These are phyloP conservation scores for Stratiolaelaps scimitus DNA, from an alignment of 1,140 invertebrate genomes.

Conservation along the genomic window DNA sequence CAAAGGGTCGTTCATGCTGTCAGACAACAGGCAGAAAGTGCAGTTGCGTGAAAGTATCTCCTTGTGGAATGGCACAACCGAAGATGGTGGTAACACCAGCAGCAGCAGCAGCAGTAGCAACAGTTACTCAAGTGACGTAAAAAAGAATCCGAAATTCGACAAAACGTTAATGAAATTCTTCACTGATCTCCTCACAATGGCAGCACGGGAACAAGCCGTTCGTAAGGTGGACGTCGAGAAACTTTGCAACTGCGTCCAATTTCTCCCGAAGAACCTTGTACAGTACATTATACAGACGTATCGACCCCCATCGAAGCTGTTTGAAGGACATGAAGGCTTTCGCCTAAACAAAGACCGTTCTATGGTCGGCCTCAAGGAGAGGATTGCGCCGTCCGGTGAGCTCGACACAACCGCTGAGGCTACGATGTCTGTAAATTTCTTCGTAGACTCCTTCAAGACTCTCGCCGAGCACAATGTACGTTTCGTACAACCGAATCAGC, in stretches of 20 bases:
- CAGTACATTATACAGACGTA: conserved; percentile 2
- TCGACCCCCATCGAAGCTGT: not conserved
- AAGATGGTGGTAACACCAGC: too few species aligned
- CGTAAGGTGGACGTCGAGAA: not conserved
- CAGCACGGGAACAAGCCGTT: not conserved
- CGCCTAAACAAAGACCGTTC: conserved; percentile 5
- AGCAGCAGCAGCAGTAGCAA: too few species aligned
- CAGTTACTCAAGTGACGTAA: not conserved
- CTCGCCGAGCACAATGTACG: not conserved
- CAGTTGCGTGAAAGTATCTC: too few species aligned
- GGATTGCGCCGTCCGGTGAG: not conserved
- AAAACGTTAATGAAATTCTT: not conserved
- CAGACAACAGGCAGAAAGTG: not conserved
- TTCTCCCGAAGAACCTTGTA: not conserved
- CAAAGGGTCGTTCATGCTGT: not conserved
- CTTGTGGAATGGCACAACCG: too few species aligned
- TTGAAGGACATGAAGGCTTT: conserved; percentile 1
- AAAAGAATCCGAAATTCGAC: conserved; percentile 2
- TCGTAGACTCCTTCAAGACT: not conserved
- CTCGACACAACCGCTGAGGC: not conserved
- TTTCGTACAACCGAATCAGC: conserved; percentile 5
- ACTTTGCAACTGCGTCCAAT: conserved; percentile 5
- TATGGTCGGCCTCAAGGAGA: not conserved
- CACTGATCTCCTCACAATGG: conserved; percentile 8
- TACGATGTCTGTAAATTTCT: conserved; percentile 16